Conservation (phyloP, 2,888 invertebrate genomes). For the Apomyelois bistriatella region DNA sequence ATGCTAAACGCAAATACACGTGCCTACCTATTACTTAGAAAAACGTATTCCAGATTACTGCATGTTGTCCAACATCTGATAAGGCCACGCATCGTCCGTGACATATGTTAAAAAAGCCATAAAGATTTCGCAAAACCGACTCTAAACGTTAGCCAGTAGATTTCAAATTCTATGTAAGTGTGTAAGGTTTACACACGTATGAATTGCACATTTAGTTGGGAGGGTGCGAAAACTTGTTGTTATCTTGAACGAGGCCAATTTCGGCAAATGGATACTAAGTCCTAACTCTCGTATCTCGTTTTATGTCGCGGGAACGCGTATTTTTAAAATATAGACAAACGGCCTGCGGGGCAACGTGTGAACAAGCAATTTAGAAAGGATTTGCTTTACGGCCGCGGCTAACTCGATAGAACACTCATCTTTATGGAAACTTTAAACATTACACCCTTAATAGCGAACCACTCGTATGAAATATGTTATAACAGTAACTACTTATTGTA, state of each 20-base stretch:
- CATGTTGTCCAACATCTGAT: constrained; percentile 68
- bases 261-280: constrained; percentile 80
- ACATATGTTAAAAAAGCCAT: constrained; percentile 54
- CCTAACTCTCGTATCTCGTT: constrained; percentile 75
- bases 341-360: constrained; percentile 47
- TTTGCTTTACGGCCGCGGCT: constrained; percentile 61
- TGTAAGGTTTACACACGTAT: constrained; percentile 66
- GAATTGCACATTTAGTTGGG: constrained; percentile 76
- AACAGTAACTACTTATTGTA: too few species aligned
- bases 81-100: constrained; percentile 57
- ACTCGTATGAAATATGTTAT: not conserved
- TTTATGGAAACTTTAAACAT: constrained; percentile 32
- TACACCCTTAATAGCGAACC: constrained; percentile 4
- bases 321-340: constrained; percentile 75
- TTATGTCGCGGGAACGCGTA: constrained; percentile 64
- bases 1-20: constrained; percentile 14
- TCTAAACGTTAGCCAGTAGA: constrained; percentile 15
- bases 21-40: constrained; percentile 37
- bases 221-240: constrained; percentile 80
- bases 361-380: constrained; percentile 70
- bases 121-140: not conserved
- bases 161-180: constrained; percentile 24
- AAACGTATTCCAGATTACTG: constrained; percentile 48
- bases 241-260: constrained; percentile 79
- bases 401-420: constrained; percentile 15